Evolutionary conservation across 30 jellyfish, hydroid and myxozoan genomes (phyloP).

Genomic region (Aurelia coerulea): DNA sequence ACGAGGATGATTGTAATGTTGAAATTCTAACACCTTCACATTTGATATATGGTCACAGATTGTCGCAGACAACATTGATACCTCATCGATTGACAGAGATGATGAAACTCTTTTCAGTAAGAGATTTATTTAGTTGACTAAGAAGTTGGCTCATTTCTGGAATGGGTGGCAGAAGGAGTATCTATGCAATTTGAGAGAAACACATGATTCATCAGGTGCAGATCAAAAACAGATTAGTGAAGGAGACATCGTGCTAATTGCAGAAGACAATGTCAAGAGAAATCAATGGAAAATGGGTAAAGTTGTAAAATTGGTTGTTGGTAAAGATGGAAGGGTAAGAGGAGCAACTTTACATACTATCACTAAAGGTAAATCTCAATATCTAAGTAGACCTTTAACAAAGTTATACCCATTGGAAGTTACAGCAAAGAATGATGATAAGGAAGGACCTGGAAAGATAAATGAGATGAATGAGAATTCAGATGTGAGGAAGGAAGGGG

Average conservation of each 20-base stretch:
- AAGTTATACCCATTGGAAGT: constrained; percentile 21
- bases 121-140: constrained; percentile 4
- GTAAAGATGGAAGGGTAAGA: constrained; percentile 36
- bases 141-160: constrained; percentile 49
- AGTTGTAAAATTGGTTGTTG: constrained; percentile 5
- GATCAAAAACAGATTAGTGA: not conserved
- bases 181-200: constrained; percentile 48
- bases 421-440: not conserved
- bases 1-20: not conserved
- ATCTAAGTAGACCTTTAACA: constrained; percentile 19
- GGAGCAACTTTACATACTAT: constrained; percentile 27
- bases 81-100: not conserved
- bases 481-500: too few species aligned
- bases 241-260: constrained; percentile 38
- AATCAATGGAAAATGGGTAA: constrained; percentile 38
- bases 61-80: not conserved
- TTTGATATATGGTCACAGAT: constrained; percentile 14
- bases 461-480: too few species aligned
- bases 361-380: not conserved
- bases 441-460: not conserved
- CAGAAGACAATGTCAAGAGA: constrained; percentile 40
- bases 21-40: constrained; percentile 47
- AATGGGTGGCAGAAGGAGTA: constrained; percentile 57
- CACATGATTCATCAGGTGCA: not conserved
- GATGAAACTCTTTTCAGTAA: not conserved